Base-by-base conservation (phyloP, 2,797 vertebrate genomes). In the Alosa sapidissima region DNA sequence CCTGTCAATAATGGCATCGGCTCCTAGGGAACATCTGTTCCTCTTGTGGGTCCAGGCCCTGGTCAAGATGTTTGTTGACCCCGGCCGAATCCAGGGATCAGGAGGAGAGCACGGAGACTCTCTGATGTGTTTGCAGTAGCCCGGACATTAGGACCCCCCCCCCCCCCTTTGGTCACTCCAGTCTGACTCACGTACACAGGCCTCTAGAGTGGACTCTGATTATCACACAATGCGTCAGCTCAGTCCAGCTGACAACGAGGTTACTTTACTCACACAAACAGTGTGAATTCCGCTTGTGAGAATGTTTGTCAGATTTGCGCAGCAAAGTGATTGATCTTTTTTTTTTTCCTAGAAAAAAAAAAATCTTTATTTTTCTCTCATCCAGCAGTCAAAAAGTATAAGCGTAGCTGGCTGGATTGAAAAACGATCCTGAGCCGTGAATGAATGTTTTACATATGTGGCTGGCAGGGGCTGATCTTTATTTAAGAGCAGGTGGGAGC, bases 1-100 rank as follows among this genome's bases (percentile, higher is more conserved):
- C 87, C 88, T 85, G 83, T 86, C 86, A 81, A 85, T 84, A 78
- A 86, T 82, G 86, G 82, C 83, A 19, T 65, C 14, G 81, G 68
- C 82, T 83, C 81, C 62, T 55, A 85, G 84, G 78, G 85, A 91
- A 92, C 91, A 91, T 89, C 89, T 91, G 89, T 87, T 89, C 85
- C 87, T 83, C 87, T 90, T 84, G 85, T 82, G 60, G 85, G 83
- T 86, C 82, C 86, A 84, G 68, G 78, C 21, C 33, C 19, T 75
- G 83, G 81, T 82, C 84, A 87, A 48, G 81, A 62, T 55, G 49
- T 83, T 78, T 82, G 75, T 21, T 85, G 85, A 89, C 86, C 83
- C 86, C 81, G 88, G 85, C 85, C 86, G 78, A 78, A 83, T 81
- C 83, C 84, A 72, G 81, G 84, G 84, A 82, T 81, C 84, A 85